phyloP scores from a whole-genome alignment of 92 coral and sea anemone genomes.

The Virgularia gustaviana region DNA sequence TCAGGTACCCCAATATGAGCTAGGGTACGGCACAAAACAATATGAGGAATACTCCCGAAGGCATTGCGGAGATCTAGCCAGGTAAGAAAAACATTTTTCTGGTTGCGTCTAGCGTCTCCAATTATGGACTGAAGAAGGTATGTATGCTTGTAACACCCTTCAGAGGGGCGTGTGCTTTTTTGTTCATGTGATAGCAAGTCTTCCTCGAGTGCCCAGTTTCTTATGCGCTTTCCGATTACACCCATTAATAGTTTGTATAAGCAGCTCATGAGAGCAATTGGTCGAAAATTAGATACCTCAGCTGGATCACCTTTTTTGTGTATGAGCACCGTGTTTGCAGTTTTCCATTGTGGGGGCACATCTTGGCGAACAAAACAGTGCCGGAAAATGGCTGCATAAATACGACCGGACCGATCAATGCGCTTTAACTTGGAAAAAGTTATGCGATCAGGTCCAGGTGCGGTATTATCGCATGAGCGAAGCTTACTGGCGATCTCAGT shows the following conservation, averaged over 20 bases:
- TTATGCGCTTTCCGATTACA: constrained; percentile 13
- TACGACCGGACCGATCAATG: constrained; percentile 1
- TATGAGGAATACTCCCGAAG: constrained; percentile 26
- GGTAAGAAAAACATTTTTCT: neutral
- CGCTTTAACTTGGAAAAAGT: constrained; percentile 21
- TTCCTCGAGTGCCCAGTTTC: constrained; percentile 22
- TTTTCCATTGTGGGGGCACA: constrained; percentile 29
- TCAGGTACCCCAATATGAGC: neutral
- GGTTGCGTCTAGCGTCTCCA: constrained; percentile 9
- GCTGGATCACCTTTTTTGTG: constrained; percentile 14
- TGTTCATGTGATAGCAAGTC: constrained; percentile 31
- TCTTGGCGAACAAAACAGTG: neutral
- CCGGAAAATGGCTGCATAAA: constrained; percentile 5
- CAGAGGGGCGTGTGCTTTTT: constrained; percentile 32
- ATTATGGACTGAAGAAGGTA: constrained; percentile 25
- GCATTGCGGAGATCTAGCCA: constrained; percentile 40
- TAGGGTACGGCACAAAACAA: neutral
- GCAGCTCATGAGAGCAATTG: constrained; percentile 36
- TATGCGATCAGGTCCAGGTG: constrained; percentile 5
- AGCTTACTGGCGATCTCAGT: constrained; percentile 21
- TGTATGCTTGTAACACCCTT: constrained; percentile 35
- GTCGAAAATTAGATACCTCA: constrained; percentile 30
- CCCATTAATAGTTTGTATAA: constrained; percentile 35
- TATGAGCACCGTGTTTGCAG: constrained; percentile 20
- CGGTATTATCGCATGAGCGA: constrained; percentile 9